These are phyloP conservation scores for Diplodus puntazzo DNA, from an alignment of 2,797 vertebrate genomes.

Conservation along the genomic window DNA sequence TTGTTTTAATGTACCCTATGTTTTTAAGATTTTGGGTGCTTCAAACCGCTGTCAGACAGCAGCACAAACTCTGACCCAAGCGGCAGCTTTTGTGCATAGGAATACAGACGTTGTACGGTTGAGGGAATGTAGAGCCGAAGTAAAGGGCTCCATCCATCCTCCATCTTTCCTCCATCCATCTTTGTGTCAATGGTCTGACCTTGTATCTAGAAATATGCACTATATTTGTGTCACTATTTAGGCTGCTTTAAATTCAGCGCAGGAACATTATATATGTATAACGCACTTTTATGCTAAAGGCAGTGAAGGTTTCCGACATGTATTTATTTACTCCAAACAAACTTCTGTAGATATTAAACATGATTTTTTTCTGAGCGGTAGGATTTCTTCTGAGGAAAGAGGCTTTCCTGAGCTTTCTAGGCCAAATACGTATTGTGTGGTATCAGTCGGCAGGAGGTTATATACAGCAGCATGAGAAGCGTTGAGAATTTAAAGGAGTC, in stretches of 20 bases:
- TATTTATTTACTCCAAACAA: conserved; percentile 11
- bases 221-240: background rate
- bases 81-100: too few species aligned
- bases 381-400: conserved; percentile 6
- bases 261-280: too few species aligned
- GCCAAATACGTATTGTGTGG: background rate
- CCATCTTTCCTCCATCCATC: too few species aligned
- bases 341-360: background rate
- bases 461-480: background rate
- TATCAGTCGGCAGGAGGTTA: background rate
- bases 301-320: conserved; percentile 3
- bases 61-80: too few species aligned
- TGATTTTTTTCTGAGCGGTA: conserved; percentile 8
- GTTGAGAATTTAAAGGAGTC: background rate
- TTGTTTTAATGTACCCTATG: too few species aligned
- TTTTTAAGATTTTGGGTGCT: too few species aligned
- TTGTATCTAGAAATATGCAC: background rate
- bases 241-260: background rate
- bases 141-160: too few species aligned
- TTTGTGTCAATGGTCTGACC: background rate
- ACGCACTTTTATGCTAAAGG: background rate
- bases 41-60: too few species aligned
- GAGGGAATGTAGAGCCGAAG: too few species aligned
- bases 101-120: too few species aligned
- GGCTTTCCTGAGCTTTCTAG: background rate